Evolutionary conservation across 2,113 vertebrate genomes (phyloP).

Genomic region (Nothoprocta pentlandii): DNA sequence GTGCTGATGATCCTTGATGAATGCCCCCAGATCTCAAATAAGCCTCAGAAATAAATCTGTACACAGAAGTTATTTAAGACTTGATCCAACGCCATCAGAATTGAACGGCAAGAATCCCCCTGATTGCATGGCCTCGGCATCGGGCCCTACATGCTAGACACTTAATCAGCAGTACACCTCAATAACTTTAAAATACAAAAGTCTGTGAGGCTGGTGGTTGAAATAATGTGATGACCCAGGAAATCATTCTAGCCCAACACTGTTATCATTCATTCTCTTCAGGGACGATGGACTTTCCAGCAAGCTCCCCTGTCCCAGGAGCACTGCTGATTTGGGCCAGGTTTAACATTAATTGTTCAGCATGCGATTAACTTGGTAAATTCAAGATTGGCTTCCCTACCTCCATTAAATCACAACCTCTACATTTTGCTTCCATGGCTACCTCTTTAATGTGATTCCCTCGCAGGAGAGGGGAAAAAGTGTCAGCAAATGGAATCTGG

Average conservation of each 20-base stretch:
- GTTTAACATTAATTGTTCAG: neutral
- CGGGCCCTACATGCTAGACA: rapidly evolving
- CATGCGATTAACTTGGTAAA: neutral
- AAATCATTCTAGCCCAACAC: rapidly evolving
- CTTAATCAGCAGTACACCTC: neutral
- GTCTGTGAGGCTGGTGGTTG: neutral
- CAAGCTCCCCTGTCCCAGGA: neutral
- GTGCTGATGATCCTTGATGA: neutral
- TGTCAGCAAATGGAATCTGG: conserved; percentile 51
- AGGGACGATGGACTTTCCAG: neutral
- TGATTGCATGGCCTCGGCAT: rapidly evolving
- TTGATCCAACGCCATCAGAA: neutral
- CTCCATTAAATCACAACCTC: conserved; percentile 12
- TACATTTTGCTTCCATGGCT: neutral
- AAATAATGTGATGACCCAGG: neutral
- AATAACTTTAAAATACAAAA: neutral
- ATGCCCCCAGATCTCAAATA: neutral
- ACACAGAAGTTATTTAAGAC: neutral
- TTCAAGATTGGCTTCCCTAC: neutral
- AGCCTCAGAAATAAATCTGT: neutral
- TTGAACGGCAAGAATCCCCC: neutral
- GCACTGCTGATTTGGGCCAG: neutral
- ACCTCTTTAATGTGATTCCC: conserved; percentile 38
- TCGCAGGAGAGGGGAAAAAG: neutral
- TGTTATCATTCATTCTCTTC: neutral